Evolutionary conservation across 2,888 invertebrate species (phyloP).

Genomic region (Tuberolachnus salignus): DNA sequence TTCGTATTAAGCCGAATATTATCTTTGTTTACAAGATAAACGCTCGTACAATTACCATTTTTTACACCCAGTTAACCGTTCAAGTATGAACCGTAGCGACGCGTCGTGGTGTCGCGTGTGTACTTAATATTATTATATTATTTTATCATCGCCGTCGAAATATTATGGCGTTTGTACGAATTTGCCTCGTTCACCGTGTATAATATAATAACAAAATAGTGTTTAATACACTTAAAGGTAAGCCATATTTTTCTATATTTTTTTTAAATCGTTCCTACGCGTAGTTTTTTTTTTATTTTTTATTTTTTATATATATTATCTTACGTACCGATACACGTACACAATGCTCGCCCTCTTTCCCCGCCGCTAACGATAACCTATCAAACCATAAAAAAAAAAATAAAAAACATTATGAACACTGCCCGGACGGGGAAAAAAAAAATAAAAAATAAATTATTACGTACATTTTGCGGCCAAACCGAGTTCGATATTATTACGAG

Average conservation of each 20-base stretch:
- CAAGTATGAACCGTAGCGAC: conserved; percentile 39
- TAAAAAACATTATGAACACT: too few relatives aligned
- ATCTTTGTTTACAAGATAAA: conserved; percentile 42
- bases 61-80: conserved; percentile 28
- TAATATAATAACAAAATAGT: too few relatives aligned
- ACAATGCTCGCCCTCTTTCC: too few relatives aligned
- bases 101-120: conserved; percentile 20
- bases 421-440: too few relatives aligned
- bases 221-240: conserved; percentile 1
- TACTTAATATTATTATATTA: background rate
- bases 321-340: too few relatives aligned
- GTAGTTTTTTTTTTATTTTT: background rate
- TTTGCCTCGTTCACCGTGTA: background rate
- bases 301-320: too few relatives aligned
- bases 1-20: background rate
- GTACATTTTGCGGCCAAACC: too few relatives aligned
- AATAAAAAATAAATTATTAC: too few relatives aligned
- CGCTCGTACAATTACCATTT: conserved; percentile 23
- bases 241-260: background rate
- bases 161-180: background rate
- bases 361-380: too few relatives aligned
- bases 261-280: background rate
- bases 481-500: too few relatives aligned
- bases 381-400: too few relatives aligned
- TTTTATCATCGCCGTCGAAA: background rate